phyloP scores from a whole-genome alignment of 2,888 invertebrate genomes.

The Watsonalla binaria region DNA sequence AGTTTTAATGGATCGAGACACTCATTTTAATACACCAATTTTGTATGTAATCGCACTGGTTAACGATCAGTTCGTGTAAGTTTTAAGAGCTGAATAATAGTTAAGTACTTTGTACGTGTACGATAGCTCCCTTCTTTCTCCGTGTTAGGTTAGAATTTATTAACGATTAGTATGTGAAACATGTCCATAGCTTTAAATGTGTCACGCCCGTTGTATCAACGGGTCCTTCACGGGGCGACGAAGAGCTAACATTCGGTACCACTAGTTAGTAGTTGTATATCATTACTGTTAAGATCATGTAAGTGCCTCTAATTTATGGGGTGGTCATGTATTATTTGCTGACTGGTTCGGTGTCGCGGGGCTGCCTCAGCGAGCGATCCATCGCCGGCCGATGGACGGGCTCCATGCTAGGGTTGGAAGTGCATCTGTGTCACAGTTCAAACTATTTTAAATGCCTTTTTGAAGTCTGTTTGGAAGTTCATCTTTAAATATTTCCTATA shows the following conservation, averaged over 20 bases:
- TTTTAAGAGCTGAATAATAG: constrained; percentile 66
- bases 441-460: too few relatives aligned
- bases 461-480: not conserved
- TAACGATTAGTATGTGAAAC: constrained; percentile 70
- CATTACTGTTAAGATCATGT: constrained; percentile 75
- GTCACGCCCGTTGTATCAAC: constrained; percentile 75
- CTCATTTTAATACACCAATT: constrained; percentile 69
- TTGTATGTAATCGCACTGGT: constrained; percentile 72
- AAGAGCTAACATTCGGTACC: constrained; percentile 67
- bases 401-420: not conserved
- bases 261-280: constrained; percentile 73
- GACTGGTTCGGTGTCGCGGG: constrained; percentile 26
- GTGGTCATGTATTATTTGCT: constrained; percentile 62
- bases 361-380: constrained; percentile 10
- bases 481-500: not conserved
- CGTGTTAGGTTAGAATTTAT: constrained; percentile 70
- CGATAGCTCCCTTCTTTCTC: constrained; percentile 70
- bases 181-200: constrained; percentile 78
- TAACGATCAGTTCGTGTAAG: constrained; percentile 63
- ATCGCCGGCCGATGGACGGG: constrained; percentile 4
- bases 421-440: not conserved
- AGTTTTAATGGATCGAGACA: constrained; percentile 62
- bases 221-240: constrained; percentile 64
- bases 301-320: constrained; percentile 75
- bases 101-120: constrained; percentile 70